phyloP scores from a whole-genome alignment of 2,113 vertebrate species.

The Nothoprocta pentlandii region DNA sequence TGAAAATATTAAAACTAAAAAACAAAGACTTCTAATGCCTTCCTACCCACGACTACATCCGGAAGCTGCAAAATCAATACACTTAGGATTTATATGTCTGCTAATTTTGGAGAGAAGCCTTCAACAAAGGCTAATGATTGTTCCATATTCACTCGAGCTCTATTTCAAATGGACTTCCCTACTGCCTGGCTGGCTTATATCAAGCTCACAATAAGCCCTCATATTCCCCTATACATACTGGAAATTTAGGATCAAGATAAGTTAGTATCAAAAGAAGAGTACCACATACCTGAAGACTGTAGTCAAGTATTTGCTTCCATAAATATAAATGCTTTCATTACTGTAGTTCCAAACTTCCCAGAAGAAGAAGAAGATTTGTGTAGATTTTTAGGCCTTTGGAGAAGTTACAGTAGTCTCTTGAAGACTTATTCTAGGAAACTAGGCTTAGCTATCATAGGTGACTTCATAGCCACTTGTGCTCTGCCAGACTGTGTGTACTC shows the following conservation, averaged over 20 bases:
- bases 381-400: not conserved
- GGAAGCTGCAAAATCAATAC: not conserved
- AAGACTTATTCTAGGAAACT: not conserved
- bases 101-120: not conserved
- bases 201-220: not conserved
- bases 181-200: not conserved
- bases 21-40: not conserved
- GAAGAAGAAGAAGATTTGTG: not conserved
- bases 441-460: not conserved
- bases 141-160: not conserved
- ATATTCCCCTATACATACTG: rapidly evolving
- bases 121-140: not conserved
- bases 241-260: not conserved
- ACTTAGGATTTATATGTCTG: not conserved
- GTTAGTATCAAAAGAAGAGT: not conserved
- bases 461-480: not conserved
- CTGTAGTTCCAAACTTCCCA: not conserved
- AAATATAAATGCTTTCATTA: not conserved
- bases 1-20: not conserved
- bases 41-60: not conserved
- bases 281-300: not conserved
- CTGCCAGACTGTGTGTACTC: not conserved
- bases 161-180: not conserved
- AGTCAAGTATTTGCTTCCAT: not conserved
- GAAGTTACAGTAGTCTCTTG: not conserved